These are phyloP conservation scores for Rambutsinella grinnellia DNA, from an alignment of 2,888 invertebrate genomes.

Conservation along the genomic window DNA sequence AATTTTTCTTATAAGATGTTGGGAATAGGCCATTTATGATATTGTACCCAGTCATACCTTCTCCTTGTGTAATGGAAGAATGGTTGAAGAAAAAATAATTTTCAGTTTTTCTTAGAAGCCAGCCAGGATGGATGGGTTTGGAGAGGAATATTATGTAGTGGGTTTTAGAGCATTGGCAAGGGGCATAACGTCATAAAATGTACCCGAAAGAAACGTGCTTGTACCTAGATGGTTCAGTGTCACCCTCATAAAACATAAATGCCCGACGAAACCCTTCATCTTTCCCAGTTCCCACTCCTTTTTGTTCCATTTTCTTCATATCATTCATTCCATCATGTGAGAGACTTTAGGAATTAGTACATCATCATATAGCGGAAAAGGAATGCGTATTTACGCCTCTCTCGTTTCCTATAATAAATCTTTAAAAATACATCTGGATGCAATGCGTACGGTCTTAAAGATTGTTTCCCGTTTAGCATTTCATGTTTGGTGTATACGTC, in stretches of 20 bases:
- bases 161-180: background rate
- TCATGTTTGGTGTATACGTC: background rate
- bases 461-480: background rate
- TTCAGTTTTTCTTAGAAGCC: background rate
- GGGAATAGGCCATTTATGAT: background rate
- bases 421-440: background rate
- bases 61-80: background rate
- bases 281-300: constrained; percentile 6
- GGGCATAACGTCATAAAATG: constrained; percentile 3
- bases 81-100: background rate
- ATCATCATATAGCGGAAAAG: background rate
- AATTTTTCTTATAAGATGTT: background rate
- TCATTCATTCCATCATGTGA: constrained; percentile 25
- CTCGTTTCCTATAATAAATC: background rate
- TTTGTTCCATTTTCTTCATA: constrained; percentile 36
- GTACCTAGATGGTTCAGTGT: constrained; percentile 36
- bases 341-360: background rate
- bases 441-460: background rate
- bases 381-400: background rate
- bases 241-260: constrained; percentile 47
- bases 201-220: background rate
- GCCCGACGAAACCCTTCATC: constrained; percentile 45
- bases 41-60: background rate
- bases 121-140: background rate
- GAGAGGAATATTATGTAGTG: background rate